Evolutionary conservation across 2,797 vertebrate genomes (phyloP), one percentile per base, ranked within the genome.

Genomic region (Sebastes nivosus): DNA sequence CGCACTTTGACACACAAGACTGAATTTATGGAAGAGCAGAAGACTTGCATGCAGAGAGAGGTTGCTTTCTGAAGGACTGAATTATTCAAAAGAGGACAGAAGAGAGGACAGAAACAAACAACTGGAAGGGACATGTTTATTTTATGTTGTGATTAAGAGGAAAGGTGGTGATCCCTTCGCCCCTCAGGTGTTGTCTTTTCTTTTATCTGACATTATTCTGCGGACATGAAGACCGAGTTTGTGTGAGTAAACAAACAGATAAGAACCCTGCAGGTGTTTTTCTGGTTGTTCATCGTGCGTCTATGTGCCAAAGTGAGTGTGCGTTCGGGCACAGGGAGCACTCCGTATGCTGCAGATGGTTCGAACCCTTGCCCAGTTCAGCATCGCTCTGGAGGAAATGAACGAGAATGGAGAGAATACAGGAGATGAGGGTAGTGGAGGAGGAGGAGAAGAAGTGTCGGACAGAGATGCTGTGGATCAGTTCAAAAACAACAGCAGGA

Each of bases 311-410:
- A 81, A 79, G 75, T 84, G 86, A 82, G 77, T 22, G 87, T 84
- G 79, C 67, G n/a, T 74, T 72, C 6, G 27, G 80, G 66, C 88
- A 74, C 87, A 67, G 65, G 71, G 87, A 87, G 78, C 58, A 63
- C 80, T 90, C 95, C 96, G 95, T 92, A 99, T 99, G 98, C 97
- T 99, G 96, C 98, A 99, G 95, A 99, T 99, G 97, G 98, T 99
- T 93, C 97, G 97, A 94, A 99, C 97, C 91, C 96, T 98, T 84
- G 97, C 98, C 93, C 98, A 99, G 95, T 99, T 99, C 96, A 97
- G 97, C 95, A 97, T 99, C 86, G 97, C 98, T 90, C 96, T 99
- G 96, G 98, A 99, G 95, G 98, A 99, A 89, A 99, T 99, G 97
- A 96, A 97, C 57, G 98, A 99, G 93, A 96, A 95, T 69, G 96